Conservation (phyloP, 2,888 invertebrate genomes). For the Deilephila elpenor region DNA sequence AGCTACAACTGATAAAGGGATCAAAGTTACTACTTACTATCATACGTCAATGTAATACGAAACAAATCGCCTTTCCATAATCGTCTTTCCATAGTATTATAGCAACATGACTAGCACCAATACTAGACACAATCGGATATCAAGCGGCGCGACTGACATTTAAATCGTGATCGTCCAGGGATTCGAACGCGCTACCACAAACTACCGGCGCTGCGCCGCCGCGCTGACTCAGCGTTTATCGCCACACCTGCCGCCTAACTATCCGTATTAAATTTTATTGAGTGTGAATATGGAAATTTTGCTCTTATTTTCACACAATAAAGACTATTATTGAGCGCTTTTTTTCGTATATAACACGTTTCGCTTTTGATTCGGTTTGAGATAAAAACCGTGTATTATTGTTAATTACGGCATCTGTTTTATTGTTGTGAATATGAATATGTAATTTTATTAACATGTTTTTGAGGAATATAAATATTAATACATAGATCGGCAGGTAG, state of each 20-base stretch:
- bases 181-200: conserved; percentile 77
- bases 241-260: conserved; percentile 71
- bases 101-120: conserved; percentile 68
- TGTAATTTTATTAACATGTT: background rate
- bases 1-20: conserved; percentile 11
- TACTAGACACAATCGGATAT: conserved; percentile 73
- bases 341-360: background rate
- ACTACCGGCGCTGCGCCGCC: conserved; percentile 78
- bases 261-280: conserved; percentile 27
- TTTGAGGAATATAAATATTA: background rate
- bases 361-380: background rate
- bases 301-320: conserved; percentile 36
- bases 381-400: conserved; percentile 51
- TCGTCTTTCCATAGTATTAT: conserved; percentile 66
- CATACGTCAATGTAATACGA: conserved; percentile 46
- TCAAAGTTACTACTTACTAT: conserved; percentile 24
- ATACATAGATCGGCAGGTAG: conserved; percentile 7
- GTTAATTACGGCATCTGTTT: conserved; percentile 62
- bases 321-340: conserved; percentile 5
- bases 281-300: conserved; percentile 31
- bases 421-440: conserved; percentile 4
- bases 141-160: conserved; percentile 82
- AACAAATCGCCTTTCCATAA: conserved; percentile 66
- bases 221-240: conserved; percentile 77
- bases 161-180: conserved; percentile 81